A percentile compares a stretch with the other conserved stretches of the same genome.
Evolutionary conservation across 2,888 invertebrate genomes (phyloP).

Genomic region (Hyppa rectilinea): DNA sequence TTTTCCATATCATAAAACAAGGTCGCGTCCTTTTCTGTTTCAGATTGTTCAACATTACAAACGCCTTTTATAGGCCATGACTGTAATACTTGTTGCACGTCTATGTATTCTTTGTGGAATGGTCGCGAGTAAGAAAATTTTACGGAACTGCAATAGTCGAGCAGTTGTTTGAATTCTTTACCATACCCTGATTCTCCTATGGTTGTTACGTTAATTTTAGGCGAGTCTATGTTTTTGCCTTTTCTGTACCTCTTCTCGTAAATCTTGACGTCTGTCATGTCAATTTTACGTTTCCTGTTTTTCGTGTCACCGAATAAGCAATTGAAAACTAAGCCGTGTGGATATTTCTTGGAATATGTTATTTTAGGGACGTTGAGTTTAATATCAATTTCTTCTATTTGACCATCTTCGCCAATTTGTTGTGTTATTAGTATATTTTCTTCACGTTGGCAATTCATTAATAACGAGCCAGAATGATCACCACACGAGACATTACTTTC

Average conservation of each 20-base stretch:
- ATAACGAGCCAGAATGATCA: not conserved
- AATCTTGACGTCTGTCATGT: slow-evolving; percentile 71
- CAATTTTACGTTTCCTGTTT: slow-evolving; percentile 76
- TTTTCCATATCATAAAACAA: slow-evolving; percentile 73
- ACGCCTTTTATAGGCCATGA: slow-evolving; percentile 79
- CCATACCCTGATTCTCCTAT: slow-evolving; percentile 74
- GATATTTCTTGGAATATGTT: slow-evolving; percentile 74
- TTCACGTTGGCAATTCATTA: slow-evolving; percentile 67
- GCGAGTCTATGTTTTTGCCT: slow-evolving; percentile 83
- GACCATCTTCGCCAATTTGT: slow-evolving; percentile 52
- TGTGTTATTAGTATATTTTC: slow-evolving; percentile 55
- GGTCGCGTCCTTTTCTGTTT: slow-evolving; percentile 61
- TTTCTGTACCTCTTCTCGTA: slow-evolving; percentile 80
- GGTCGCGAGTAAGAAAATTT: slow-evolving; percentile 84
- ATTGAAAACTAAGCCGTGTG: slow-evolving; percentile 14
- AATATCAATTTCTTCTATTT: slow-evolving; percentile 67
- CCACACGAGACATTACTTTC: not conserved
- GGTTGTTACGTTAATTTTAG: slow-evolving; percentile 72
- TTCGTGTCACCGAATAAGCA: slow-evolving; percentile 36
- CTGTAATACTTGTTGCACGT: slow-evolving; percentile 73
- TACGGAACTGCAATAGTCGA: slow-evolving; percentile 81
- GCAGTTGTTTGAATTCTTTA: slow-evolving; percentile 79
- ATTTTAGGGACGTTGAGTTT: slow-evolving; percentile 73
- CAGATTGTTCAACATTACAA: slow-evolving; percentile 44
- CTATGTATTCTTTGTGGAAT: slow-evolving; percentile 82